phyloP scores from a whole-genome alignment of 2,888 invertebrate genomes.

The Litoditis marina region DNA sequence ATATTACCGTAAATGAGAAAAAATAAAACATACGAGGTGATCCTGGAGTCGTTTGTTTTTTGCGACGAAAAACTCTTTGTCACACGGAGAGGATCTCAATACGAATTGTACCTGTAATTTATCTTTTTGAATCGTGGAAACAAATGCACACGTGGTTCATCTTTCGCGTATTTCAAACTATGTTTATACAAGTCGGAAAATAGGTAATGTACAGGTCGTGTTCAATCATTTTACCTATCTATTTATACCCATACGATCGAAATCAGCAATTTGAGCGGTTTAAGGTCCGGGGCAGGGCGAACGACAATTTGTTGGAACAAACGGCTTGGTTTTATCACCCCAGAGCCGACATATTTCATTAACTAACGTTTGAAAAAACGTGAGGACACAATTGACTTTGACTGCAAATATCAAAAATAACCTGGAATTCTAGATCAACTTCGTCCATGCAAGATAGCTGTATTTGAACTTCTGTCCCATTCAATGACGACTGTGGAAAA shows the following conservation, averaged over 20 bases:
- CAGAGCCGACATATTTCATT: too few species aligned
- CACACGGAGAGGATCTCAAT: slow-evolving; percentile 58
- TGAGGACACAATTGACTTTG: too few species aligned
- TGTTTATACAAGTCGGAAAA: too few species aligned
- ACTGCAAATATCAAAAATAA: slow-evolving; percentile 4
- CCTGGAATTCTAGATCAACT: slow-evolving; percentile 47
- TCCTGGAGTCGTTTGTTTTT: slow-evolving; percentile 18
- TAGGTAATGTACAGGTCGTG: background rate
- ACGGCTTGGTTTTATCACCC: too few species aligned
- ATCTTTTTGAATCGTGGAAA: too few species aligned
- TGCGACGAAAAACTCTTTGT: slow-evolving; percentile 57
- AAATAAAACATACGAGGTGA: slow-evolving; percentile 5
- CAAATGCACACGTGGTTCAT: too few species aligned
- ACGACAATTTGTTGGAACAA: too few species aligned
- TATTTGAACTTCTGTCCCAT: slow-evolving; percentile 55
- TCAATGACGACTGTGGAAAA: slow-evolving; percentile 57
- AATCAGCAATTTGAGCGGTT: too few species aligned
- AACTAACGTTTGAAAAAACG: background rate
- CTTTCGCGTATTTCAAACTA: too few species aligned
- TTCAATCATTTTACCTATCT: slow-evolving; percentile 5
- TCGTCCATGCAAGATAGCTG: slow-evolving; percentile 48
- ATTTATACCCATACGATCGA: too few species aligned
- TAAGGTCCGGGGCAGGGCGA: too few species aligned
- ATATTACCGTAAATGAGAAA: too few species aligned
- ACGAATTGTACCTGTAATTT: slow-evolving; percentile 51